Conservation (phyloP, 2,797 vertebrate genomes). For the Melanotaenia boesemani region DNA sequence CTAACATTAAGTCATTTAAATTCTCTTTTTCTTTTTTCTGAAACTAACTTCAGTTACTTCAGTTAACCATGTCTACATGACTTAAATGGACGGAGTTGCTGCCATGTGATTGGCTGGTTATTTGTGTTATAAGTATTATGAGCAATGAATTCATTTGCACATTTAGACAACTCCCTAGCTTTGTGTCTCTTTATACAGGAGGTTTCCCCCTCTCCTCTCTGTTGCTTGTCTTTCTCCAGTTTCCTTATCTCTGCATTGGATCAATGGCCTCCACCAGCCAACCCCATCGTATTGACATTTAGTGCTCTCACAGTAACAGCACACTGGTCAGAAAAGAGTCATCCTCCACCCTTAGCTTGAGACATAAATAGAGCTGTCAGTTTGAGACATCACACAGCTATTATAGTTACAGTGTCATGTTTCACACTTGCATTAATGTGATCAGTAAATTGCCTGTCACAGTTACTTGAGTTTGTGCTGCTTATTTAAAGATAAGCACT, state of each 20-base stretch:
- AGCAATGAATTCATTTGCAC: too few relatives aligned
- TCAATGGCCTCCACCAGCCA: slow-evolving; percentile 62
- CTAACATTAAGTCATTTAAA: too few relatives aligned
- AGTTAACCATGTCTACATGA: too few relatives aligned
- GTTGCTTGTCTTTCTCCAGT: slow-evolving; percentile 51
- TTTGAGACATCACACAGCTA: slow-evolving; percentile 42
- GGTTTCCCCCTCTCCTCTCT: not conserved
- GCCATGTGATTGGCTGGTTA: too few relatives aligned
- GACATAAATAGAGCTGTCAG: slow-evolving; percentile 74
- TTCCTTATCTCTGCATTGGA: slow-evolving; percentile 48
- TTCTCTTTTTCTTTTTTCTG: too few relatives aligned
- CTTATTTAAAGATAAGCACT: slow-evolving; percentile 70
- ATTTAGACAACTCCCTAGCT: not conserved
- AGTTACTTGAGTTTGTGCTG: slow-evolving; percentile 59
- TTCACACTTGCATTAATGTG: slow-evolving; percentile 57
- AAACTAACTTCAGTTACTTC: too few relatives aligned
- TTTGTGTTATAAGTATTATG: too few relatives aligned
- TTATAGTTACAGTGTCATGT: slow-evolving; percentile 65
- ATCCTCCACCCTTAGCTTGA: slow-evolving; percentile 16
- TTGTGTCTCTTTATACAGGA: not conserved
- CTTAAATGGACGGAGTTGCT: too few relatives aligned
- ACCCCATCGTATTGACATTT: slow-evolving; percentile 65
- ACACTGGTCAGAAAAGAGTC: slow-evolving; percentile 62
- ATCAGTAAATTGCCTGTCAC: slow-evolving; percentile 69
- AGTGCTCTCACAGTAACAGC: slow-evolving; percentile 60